These are phyloP conservation scores for Thermophis baileyi DNA, from an alignment of 2,113 vertebrate genomes.

Conservation along the genomic window DNA sequence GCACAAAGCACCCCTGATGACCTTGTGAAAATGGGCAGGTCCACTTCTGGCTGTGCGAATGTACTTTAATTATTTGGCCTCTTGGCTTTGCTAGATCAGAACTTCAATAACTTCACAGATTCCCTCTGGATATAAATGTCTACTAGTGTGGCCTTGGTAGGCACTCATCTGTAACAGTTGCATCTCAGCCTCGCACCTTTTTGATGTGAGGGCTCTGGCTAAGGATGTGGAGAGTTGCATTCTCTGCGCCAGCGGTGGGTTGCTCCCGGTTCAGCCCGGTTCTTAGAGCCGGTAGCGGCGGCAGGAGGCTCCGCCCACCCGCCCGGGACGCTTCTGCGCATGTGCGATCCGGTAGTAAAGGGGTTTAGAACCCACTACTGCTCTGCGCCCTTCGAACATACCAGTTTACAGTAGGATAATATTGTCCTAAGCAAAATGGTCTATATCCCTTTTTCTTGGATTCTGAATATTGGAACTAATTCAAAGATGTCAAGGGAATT, in stretches of 20 bases:
- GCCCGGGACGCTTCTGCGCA: too few species aligned
- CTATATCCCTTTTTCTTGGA: background rate
- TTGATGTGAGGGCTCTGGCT: background rate
- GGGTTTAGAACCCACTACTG: too few species aligned
- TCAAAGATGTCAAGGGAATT: background rate
- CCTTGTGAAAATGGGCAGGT: background rate
- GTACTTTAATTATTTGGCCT: background rate
- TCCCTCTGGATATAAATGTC: background rate
- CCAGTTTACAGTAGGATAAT: background rate
- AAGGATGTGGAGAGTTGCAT: background rate
- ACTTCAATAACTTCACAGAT: background rate
- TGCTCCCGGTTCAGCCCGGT: too few species aligned
- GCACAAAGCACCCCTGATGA: background rate
- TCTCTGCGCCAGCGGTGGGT: background rate
- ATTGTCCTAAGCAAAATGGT: background rate
- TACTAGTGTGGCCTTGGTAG: background rate
- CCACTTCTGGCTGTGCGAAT: background rate
- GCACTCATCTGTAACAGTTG: background rate
- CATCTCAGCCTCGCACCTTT: background rate
- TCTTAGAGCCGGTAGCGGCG: too few species aligned
- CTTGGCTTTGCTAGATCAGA: background rate
- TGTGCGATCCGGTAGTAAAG: too few species aligned
- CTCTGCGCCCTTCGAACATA: background rate
- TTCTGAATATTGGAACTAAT: background rate
- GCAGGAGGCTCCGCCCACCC: too few species aligned